Base-by-base conservation (phyloP, 2,113 vertebrate species). In the Sterna hirundo region DNA sequence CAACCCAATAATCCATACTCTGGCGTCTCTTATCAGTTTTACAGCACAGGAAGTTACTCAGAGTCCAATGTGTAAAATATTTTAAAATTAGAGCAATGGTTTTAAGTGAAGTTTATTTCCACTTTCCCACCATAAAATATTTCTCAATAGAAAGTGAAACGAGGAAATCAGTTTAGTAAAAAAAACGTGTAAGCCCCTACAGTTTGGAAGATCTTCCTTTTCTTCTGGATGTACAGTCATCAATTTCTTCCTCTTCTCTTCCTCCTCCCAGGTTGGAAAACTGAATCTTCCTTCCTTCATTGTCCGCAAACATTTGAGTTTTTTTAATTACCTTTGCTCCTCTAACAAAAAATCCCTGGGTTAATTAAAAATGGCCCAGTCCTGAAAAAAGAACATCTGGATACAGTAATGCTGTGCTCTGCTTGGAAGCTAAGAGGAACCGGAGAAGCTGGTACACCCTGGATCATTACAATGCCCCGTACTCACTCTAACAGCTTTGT, bases 401-500 rank as follows among this genome's bases (percentile, higher is more conserved):
- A 58, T 25, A 74, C 21, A 42, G 18, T 9, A 62, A 64, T 2
- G 38, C 29, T 55, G 21, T 11, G 16, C 9, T 21, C 10, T 46
- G 72, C 49, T 9, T 23, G 9, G 49, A 75, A 66, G 44, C 21
- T 9, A 60, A 54, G 40, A 62, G 7, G 23, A 80, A 62, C 16
- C 0, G 0, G 17, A 75, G 38, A 71, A 82, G 55, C 13, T 85
- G 44, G 19, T 29, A 72, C 11, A 32, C 15, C 38, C 5, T 0
- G 1, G 42, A 22, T 44, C 36, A 16, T 16, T 18, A 26, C 36
- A 55, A 11, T 1, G 8, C 30, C 36, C 42, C n/a, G 14, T 11
- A 29, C 44, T 83, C 57, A 38, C 19, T 40, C 1, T 5, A 44
- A 51, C 0, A 0, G 25, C 12, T 69, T 29, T 38, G n/a, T 34